Evolutionary conservation across 1,140 invertebrate genomes (phyloP).

Genomic region (Andricus grossulariae): DNA sequence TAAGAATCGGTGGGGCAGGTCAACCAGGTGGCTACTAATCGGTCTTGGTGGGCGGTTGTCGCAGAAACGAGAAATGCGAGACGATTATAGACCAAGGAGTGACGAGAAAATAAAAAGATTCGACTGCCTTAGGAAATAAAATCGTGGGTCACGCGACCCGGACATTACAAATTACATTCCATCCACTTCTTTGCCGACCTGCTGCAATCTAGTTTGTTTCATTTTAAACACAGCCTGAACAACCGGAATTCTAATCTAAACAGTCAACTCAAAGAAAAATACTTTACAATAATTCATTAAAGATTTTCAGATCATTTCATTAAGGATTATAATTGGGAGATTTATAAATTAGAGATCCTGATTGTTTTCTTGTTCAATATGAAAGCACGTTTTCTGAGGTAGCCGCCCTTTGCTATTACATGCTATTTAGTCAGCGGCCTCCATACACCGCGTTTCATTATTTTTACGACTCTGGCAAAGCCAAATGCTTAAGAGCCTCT

Average conservation of each 20-base stretch:
- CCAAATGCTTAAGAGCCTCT: conserved; percentile 64
- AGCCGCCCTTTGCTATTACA: conserved; percentile 64
- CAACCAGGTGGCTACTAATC: conserved; percentile 44
- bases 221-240: background rate
- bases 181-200: background rate
- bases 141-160: conserved; percentile 57
- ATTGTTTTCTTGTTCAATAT: background rate
- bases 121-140: conserved; percentile 48
- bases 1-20: background rate
- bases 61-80: conserved; percentile 44
- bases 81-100: conserved; percentile 34
- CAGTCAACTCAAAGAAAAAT: background rate
- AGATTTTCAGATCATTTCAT: background rate
- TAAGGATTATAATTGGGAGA: background rate
- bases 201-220: background rate
- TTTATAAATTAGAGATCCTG: background rate
- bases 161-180: conserved; percentile 40
- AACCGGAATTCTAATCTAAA: background rate
- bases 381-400: conserved; percentile 46
- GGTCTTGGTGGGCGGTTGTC: conserved; percentile 37
- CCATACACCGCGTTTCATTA: conserved; percentile 65
- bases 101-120: conserved; percentile 50
- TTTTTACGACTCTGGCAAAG: conserved; percentile 70
- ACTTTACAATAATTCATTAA: background rate
- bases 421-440: conserved; percentile 68